A percentile compares a stretch with the other conserved stretches of the same genome.
phyloP scores from a whole-genome alignment of 2,113 vertebrate species.

The Sinosuthora webbiana region DNA sequence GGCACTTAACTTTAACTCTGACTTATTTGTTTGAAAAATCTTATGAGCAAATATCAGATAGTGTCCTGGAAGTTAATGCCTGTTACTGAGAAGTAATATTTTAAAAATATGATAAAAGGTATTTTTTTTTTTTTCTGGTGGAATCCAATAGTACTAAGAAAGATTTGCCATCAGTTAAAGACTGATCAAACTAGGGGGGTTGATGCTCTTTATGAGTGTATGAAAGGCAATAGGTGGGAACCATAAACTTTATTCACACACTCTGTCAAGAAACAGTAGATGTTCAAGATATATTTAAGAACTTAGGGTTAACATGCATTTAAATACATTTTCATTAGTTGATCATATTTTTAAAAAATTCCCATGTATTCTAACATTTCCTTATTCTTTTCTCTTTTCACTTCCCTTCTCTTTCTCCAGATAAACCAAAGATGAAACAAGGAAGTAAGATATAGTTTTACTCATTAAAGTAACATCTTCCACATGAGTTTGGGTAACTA shows the following conservation, averaged over 20 bases:
- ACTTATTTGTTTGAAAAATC: background rate
- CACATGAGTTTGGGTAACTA: background rate
- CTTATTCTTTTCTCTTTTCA: background rate
- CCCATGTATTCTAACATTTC: background rate
- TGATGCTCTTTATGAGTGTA: accelerated
- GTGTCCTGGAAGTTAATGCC: background rate
- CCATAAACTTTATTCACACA: background rate
- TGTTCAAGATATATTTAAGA: background rate
- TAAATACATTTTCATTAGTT: background rate
- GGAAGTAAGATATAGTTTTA: conserved; percentile 52
- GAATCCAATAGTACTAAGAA: background rate
- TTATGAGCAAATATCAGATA: accelerated
- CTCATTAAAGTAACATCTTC: background rate
- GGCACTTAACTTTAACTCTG: background rate
- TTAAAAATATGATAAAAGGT: background rate
- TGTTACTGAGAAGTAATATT: background rate
- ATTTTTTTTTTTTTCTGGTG: background rate
- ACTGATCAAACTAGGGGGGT: accelerated
- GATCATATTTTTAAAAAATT: background rate
- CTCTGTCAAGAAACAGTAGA: background rate
- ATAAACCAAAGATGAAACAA: conserved; percentile 40
- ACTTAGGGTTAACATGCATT: background rate
- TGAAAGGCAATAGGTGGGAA: background rate
- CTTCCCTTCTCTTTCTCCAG: background rate
- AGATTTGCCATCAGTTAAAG: background rate